Conservation (phyloP, 1,140 invertebrate species). For the Harlomillsia oculata region DNA sequence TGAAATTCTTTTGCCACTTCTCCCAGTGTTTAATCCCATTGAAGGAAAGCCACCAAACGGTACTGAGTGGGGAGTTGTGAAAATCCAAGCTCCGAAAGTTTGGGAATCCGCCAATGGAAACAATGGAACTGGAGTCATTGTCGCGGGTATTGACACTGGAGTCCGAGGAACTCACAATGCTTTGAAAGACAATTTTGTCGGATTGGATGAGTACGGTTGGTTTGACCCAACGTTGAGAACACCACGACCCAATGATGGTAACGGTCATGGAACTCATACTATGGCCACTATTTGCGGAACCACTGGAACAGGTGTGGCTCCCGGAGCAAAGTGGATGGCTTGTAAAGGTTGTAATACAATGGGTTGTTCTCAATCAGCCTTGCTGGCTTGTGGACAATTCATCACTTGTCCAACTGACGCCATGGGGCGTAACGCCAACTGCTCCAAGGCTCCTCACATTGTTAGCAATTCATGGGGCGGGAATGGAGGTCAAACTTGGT, state of each 20-base stretch:
- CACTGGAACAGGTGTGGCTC: constrained; percentile 1
- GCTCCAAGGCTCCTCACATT: background rate
- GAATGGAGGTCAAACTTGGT: background rate
- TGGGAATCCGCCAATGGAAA: background rate
- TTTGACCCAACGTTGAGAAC: background rate
- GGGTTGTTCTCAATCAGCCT: background rate
- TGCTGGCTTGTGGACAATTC: constrained; percentile 9
- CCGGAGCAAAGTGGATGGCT: constrained; percentile 6
- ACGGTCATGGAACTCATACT: constrained; percentile 1
- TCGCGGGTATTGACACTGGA: constrained; percentile 17
- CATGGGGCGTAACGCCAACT: background rate
- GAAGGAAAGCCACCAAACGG: background rate
- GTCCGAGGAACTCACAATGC: constrained; percentile 3
- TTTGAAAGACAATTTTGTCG: constrained; percentile 1
- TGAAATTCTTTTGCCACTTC: background rate
- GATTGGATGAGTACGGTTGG: background rate
- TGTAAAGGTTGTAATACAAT: background rate
- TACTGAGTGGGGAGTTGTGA: constrained; percentile 8
- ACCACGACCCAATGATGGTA: background rate
- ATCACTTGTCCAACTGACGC: constrained; percentile 5
- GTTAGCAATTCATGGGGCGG: constrained; percentile 8
- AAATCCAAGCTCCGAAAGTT: constrained; percentile 5
- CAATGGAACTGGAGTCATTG: constrained; percentile 3
- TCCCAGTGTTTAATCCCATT: background rate
- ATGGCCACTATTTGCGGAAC: background rate